These are phyloP conservation scores for Dallia pectoralis DNA, from an alignment of 2,797 vertebrate genomes.

Conservation along the genomic window DNA sequence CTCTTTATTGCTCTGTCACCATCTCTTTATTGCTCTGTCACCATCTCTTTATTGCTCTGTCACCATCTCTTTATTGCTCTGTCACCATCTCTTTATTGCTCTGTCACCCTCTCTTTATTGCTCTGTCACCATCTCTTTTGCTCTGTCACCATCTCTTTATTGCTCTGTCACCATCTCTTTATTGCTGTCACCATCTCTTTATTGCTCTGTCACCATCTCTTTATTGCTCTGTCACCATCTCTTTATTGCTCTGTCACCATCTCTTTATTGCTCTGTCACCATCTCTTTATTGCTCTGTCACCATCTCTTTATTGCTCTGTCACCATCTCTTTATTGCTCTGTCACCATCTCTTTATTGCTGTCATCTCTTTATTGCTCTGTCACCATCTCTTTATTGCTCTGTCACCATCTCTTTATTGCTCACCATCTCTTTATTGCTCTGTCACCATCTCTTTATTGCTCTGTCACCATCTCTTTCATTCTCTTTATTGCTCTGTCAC, in stretches of 20 bases:
- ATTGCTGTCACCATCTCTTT: conserved; percentile 18
- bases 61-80: no score
- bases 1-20: no score
- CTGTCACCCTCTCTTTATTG: neutral
- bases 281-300: no score
- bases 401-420: neutral
- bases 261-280: neutral
- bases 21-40: neutral
- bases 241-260: neutral
- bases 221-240: no score
- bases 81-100: neutral
- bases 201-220: no score
- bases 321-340: neutral
- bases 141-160: neutral
- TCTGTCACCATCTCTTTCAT: conserved; percentile 2
- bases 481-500: neutral
- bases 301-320: neutral
- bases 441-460: neutral
- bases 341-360: no score
- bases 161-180: neutral
- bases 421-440: no score
- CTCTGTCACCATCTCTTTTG: no score
- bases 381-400: neutral
- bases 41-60: neutral
- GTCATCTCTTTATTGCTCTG: no score